Base-by-base conservation (phyloP, 2,797 vertebrate genomes). In the Philypnodon macrostomus region DNA sequence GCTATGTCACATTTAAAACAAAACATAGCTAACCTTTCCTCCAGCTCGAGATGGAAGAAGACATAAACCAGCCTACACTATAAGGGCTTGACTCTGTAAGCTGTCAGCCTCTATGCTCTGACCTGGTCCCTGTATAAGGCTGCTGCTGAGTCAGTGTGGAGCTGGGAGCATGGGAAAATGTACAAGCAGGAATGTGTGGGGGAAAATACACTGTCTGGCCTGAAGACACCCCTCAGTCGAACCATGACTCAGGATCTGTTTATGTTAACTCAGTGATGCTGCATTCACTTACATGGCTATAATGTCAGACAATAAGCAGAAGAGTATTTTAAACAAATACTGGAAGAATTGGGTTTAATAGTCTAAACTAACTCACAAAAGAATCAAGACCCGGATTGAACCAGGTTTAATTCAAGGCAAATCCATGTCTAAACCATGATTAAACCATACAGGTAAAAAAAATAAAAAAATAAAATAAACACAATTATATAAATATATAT, bases 91-190 rank as follows among this genome's bases (percentile, higher is more conserved):
- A 45, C 79, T 70, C 81, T 84, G 79, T 72, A 79, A 83, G 81
- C 71, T 78, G 74, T 86, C 84, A 73, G 67, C 66, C 62, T 79
- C 75, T 77, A 77, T 74, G 75, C 74, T 64, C 66, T 70, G 83
- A 85, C 75, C 71, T 40, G 58, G 58, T 75, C 71, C 53, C 59
- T 51, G 68, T 51, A 77, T 79, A 74, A 74, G 77, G 70, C 54
- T 55, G 76, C 69, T 85, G 80, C 71, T 85, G 80, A 84, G 75
- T 85, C 85, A 80, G 83, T 70, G 64, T 62, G 21, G 59, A 61
- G 77, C 75, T 71, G 56, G 2, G 65, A 84, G 78, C 85, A 85
- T 88, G 87, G 85, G 87, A 88, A 88, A 87, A 80, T 81, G 63
- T 63, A 74, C 74, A 56, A 50, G 61, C 38, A 79, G 80, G 87